Conservation (phyloP, 2,113 vertebrate species). For the Ploceus nigricollis region DNA sequence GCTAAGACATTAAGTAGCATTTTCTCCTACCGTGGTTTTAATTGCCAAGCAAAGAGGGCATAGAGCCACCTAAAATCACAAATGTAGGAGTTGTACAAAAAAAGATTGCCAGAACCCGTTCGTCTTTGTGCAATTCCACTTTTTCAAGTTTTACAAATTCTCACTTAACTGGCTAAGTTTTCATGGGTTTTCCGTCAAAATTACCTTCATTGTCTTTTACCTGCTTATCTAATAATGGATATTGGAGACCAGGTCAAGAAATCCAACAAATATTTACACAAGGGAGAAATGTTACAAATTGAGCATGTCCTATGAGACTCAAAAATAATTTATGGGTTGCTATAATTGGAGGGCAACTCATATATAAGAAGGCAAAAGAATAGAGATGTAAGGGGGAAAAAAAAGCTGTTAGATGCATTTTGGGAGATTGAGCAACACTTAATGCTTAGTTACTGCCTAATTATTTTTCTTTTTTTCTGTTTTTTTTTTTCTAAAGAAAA, state of each 20-base stretch:
- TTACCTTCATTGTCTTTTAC: not conserved
- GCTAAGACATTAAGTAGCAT: not conserved
- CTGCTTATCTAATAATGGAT: not conserved
- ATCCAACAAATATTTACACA: not conserved
- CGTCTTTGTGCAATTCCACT: not conserved
- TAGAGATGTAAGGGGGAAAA: not conserved
- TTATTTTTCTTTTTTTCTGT: rapidly evolving
- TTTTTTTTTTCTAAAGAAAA: not conserved
- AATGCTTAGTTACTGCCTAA: not conserved
- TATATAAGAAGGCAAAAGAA: not conserved
- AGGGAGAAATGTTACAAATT: not conserved
- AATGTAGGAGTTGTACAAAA: not conserved
- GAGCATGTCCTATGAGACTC: not conserved
- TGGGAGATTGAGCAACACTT: not conserved
- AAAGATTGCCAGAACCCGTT: not conserved
- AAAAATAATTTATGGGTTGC: not conserved
- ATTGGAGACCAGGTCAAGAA: not conserved
- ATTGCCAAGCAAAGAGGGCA: not conserved
- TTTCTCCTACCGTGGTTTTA: not conserved
- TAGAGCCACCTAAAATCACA: not conserved
- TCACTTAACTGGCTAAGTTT: not conserved
- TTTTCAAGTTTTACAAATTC: not conserved
- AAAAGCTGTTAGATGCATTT: not conserved
- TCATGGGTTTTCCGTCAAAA: not conserved
- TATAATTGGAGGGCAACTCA: not conserved